Base-by-base conservation (phyloP, 92 coral and sea anemone genomes). In the Galaxea fascicularis region DNA sequence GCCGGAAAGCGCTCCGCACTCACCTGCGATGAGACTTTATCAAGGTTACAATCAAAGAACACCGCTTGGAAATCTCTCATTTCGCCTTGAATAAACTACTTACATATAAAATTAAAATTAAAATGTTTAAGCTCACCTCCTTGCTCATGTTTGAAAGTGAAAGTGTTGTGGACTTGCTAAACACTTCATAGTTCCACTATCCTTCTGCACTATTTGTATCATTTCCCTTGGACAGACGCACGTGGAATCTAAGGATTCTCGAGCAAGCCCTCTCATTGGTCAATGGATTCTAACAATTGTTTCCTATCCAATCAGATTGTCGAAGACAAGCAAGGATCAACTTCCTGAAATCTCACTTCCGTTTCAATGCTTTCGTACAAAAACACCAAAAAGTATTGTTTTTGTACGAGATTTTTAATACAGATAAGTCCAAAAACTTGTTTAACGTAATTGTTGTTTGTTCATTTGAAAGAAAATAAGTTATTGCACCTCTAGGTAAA, bases 201-300 rank as follows among this genome's bases (percentile, higher is more conserved):
- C 69, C 31, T 41, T 51, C 68, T 7, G 41, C 20, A 31, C 10
- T 71, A 70, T 79, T 86, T 79, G 85, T 79, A 86, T 70, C 71
- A 46, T 78, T 29, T 78, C 81, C 60, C 64, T 51, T 45, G 65
- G 68, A 44, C 0, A 74, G n/a, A 28, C 18, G 71, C 85, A 78
- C 85, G 85, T 78, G 90, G 86, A 86, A 86, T 86, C 86, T 47
- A 65, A 29, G 83, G 54, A 76, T 47, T 70, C 71, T 29, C 74
- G 82, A 71, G 77, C 77, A 41, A 60, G 39, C 46, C 79, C 18
- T 35, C 65, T 71, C 72, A 86, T 86, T 86, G 90, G 90, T 58
- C 85, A 69, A 57, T 58, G 25, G 53, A 31, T 41, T 26, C 59
- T 20, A 27, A 4, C 51, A 0, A 78, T 79, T 69, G 85, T 86